phyloP scores from a whole-genome alignment of 2,797 vertebrate genomes.

The Acridotheres tristis region DNA sequence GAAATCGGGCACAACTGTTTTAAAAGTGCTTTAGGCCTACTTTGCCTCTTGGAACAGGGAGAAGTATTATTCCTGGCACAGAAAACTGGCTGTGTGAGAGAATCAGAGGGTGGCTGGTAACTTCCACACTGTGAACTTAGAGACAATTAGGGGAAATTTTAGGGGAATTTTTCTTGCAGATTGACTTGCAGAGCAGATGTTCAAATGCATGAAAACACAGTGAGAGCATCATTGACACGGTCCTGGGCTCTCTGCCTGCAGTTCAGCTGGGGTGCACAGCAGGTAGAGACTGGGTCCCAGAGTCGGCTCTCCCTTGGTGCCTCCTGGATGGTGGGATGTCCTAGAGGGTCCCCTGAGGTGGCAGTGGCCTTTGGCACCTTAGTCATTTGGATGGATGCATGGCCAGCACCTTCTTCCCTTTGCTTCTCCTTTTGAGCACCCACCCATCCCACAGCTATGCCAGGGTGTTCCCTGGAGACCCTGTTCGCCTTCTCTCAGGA shows the following conservation, averaged over 20 bases:
- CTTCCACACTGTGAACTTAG: not conserved
- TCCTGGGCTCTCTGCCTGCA: not conserved
- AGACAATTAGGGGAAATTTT: not conserved
- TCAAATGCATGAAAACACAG: not conserved
- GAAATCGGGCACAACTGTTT: not conserved
- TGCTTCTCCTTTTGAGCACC: not conserved
- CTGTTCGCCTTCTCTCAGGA: not conserved
- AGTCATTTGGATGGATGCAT: accelerated
- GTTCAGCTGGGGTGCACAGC: not conserved
- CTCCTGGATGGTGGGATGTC: not conserved
- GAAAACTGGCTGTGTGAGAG: not conserved
- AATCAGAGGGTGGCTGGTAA: not conserved
- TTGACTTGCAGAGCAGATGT: not conserved
- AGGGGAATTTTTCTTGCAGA: not conserved
- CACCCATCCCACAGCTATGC: accelerated
- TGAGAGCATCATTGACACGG: accelerated
- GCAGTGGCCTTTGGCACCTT: not conserved
- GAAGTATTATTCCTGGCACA: not conserved
- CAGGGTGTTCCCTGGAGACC: not conserved
- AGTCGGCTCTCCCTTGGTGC: accelerated
- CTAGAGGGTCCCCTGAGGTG: not conserved
- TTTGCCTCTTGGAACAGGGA: not conserved
- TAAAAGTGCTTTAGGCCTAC: not conserved
- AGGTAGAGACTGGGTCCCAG: not conserved
- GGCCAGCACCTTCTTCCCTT: not conserved